These are phyloP conservation scores for Lampris incognitus DNA, from an alignment of 2,113 vertebrate genomes.

Conservation along the genomic window DNA sequence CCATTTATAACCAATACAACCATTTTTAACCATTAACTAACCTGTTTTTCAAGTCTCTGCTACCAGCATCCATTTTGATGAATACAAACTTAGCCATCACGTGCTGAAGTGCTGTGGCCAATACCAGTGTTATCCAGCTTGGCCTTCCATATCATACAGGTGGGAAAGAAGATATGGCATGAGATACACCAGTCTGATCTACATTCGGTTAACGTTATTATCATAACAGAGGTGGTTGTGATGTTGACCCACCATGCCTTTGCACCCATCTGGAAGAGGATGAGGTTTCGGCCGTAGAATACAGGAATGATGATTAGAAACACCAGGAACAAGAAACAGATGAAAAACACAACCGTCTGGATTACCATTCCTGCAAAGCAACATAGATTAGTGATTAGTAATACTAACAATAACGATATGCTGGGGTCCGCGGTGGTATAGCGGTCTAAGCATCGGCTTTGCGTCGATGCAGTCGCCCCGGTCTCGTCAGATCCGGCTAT, in stretches of 20 bases:
- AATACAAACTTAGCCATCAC: conserved; percentile 84
- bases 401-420: not conserved
- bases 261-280: conserved; percentile 79
- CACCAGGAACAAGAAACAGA: conserved; percentile 82
- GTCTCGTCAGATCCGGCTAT: no score
- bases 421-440: no score
- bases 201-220: not conserved
- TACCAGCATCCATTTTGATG: conserved; percentile 80
- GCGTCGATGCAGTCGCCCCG: no score
- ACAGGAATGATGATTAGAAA: conserved; percentile 89
- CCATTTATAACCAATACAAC: no score
- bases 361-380: conserved; percentile 84
- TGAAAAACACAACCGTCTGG: conserved; percentile 90
- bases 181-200: not conserved
- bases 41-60: conserved; percentile 79
- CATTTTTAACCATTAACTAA: conserved; percentile 9
- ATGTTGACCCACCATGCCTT: conserved; percentile 86
- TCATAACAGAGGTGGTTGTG: not conserved
- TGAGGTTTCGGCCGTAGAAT: conserved; percentile 78
- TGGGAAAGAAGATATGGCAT: not conserved
- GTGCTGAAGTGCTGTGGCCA: conserved; percentile 82
- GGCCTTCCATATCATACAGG: conserved; percentile 80
- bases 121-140: conserved; percentile 86
- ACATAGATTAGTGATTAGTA: not conserved
- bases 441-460: no score